Conservation (phyloP, 2,113 vertebrate species). For the Addax nasomaculatus region DNA sequence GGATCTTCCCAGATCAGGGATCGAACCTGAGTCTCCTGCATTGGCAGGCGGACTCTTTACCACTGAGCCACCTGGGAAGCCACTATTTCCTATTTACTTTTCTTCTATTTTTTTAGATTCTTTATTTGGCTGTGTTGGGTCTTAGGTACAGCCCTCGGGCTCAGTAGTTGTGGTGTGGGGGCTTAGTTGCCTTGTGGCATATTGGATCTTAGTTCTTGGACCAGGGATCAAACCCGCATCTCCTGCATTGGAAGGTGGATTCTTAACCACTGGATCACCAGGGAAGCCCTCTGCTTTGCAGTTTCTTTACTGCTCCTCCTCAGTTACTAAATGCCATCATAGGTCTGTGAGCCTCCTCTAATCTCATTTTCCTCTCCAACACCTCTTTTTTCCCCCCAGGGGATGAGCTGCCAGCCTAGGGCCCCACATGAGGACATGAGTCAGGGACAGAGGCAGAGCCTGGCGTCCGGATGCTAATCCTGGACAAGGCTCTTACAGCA, state of each 20-base stretch:
- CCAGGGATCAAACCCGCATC: not conserved
- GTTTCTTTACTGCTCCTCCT: not conserved
- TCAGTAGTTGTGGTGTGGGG: not conserved
- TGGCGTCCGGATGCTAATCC: not conserved
- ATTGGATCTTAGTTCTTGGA: not conserved
- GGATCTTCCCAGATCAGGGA: not conserved
- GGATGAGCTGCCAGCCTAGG: not conserved
- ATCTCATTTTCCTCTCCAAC: not conserved
- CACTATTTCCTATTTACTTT: not conserved
- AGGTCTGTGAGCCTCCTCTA: not conserved
- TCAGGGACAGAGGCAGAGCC: not conserved
- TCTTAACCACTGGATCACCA: not conserved
- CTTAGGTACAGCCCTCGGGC: not conserved
- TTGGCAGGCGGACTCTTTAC: not conserved
- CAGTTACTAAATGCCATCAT: rapidly evolving
- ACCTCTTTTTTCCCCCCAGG: not conserved
- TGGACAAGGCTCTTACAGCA: not conserved
- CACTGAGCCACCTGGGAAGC: not conserved
- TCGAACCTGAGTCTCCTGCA: not conserved
- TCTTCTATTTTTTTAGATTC: not conserved
- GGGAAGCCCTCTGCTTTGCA: not conserved
- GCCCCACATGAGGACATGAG: not conserved
- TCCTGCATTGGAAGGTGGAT: not conserved
- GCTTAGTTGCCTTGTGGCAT: not conserved
- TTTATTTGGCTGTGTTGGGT: not conserved